These are phyloP conservation scores for Ormyrus rosae DNA, from an alignment of 2,888 invertebrate species.

Conservation along the genomic window DNA sequence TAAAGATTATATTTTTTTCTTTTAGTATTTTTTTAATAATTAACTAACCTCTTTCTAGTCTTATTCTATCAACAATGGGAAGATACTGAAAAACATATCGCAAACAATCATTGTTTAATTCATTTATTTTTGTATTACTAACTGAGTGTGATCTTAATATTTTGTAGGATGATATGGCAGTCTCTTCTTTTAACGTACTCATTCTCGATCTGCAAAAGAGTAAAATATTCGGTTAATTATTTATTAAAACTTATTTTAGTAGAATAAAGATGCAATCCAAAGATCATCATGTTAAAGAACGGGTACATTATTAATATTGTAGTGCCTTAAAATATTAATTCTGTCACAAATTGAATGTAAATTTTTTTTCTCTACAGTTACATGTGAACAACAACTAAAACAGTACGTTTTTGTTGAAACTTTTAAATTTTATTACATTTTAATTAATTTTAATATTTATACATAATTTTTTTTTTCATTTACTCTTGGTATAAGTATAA, in stretches of 20 bases:
- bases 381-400: too few species aligned
- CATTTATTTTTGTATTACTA: conserved; percentile 1
- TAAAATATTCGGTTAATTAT: background rate
- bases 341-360: too few species aligned
- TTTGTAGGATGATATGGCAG: background rate
- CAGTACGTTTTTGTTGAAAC: too few species aligned
- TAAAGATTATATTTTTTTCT: background rate
- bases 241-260: background rate
- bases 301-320: too few species aligned
- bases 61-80: conserved; percentile 47
- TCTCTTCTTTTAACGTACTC: background rate
- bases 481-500: background rate
- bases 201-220: conserved; percentile 23
- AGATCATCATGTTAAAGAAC: too few species aligned
- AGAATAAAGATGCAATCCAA: too few species aligned
- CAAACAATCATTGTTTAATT: conserved; percentile 45
- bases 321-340: too few species aligned
- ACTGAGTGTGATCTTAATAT: background rate
- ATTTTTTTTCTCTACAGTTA: too few species aligned
- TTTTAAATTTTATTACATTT: too few species aligned
- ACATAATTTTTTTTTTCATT: conserved; percentile 20
- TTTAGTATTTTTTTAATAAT: background rate
- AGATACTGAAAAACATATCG: conserved; percentile 38
- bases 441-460: background rate
- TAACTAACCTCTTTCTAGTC: conserved; percentile 45